Percentiles rank a stretch among this genome's conserved stretches.
phyloP scores from a whole-genome alignment of 2,113 vertebrate species.

The Tetrao urogallus region DNA sequence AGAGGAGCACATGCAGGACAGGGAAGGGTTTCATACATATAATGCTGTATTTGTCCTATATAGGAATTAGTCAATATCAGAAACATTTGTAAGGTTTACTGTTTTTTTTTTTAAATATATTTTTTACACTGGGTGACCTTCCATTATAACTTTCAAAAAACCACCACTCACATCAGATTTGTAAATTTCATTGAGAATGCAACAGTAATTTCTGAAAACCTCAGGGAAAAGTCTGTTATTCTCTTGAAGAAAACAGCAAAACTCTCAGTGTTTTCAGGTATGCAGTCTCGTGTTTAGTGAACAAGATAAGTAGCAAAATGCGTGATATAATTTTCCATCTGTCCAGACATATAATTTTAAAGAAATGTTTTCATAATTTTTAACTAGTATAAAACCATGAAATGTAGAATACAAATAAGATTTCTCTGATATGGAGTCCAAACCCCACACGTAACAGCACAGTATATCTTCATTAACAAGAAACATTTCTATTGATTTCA shows the following conservation, averaged over 20 bases:
- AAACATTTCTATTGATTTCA: conserved; percentile 93
- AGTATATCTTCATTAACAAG: conserved; percentile 95
- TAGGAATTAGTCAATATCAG: background rate
- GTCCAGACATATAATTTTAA: conserved; percentile 72
- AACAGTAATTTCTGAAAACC: background rate
- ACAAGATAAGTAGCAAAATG: conserved; percentile 70
- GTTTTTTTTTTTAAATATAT: background rate
- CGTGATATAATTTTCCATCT: conserved; percentile 78
- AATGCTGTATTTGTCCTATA: background rate
- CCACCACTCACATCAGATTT: background rate
- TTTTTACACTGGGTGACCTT: background rate
- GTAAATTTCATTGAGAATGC: background rate
- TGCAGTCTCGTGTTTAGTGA: conserved; percentile 39
- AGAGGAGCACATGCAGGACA: background rate
- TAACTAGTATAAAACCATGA: conserved; percentile 72
- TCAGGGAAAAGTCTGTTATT: background rate
- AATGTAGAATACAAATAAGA: conserved; percentile 84
- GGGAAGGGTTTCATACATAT: background rate
- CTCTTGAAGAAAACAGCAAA: background rate
- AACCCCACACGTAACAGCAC: conserved; percentile 83
- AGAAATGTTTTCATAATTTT: conserved; percentile 77
- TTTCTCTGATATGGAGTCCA: conserved; percentile 83
- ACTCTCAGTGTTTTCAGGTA: background rate
- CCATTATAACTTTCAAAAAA: background rate
- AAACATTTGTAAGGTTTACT: background rate